Conservation (phyloP, 2,797 vertebrate species). For the Hemibagrus guttatus region DNA sequence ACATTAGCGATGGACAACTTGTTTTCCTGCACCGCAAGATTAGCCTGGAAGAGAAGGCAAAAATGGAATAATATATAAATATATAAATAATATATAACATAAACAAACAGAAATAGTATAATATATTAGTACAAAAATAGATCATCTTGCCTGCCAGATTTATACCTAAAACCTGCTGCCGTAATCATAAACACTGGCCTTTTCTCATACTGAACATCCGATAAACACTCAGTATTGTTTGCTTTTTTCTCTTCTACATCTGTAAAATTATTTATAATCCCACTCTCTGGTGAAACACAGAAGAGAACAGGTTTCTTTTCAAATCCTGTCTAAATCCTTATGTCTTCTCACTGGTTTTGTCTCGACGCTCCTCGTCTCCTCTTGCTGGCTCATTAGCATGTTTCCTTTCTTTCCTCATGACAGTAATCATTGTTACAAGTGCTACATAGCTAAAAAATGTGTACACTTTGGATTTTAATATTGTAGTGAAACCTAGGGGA, state of each 20-base stretch:
- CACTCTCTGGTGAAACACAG: neutral
- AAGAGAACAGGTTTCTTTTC: neutral
- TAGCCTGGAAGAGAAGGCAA: slow-evolving; percentile 74
- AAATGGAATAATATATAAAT: neutral
- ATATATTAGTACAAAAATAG: neutral
- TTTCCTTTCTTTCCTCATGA: too few relatives aligned
- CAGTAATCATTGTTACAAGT: neutral
- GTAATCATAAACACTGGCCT: neutral
- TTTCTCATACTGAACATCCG: neutral
- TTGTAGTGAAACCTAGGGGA: neutral
- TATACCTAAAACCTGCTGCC: neutral
- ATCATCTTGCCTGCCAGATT: neutral
- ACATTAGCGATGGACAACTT: slow-evolving; percentile 81
- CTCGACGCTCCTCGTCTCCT: neutral
- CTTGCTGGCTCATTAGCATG: neutral
- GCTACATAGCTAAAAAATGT: neutral
- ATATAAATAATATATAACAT: too few relatives aligned
- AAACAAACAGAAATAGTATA: neutral
- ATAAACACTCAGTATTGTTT: neutral
- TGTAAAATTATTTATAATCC: neutral
- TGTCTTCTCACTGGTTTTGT: neutral
- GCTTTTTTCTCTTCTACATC: neutral
- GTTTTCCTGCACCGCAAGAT: slow-evolving; percentile 89
- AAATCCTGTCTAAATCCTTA: neutral
- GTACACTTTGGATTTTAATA: neutral